A percentile compares a stretch with the other conserved stretches of the same genome.
Evolutionary conservation across 2,888 invertebrate species (phyloP).

Genomic region (Cephus sareptanus): DNA sequence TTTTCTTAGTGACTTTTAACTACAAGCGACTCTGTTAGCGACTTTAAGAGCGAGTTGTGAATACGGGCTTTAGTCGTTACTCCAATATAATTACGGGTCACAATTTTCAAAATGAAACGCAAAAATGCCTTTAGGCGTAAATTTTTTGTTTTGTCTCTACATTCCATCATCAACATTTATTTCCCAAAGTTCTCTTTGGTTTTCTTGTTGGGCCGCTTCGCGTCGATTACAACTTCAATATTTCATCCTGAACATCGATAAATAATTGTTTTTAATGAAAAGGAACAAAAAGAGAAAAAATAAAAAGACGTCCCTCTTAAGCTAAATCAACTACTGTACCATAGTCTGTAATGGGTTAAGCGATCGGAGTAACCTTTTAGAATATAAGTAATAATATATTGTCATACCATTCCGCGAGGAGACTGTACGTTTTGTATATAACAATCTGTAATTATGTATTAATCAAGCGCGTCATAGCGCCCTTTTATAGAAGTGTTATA

Average conservation of each 20-base stretch:
- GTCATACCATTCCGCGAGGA: conserved; percentile 59
- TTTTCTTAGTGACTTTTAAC: too few relatives aligned
- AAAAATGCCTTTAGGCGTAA: background rate
- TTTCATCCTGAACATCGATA: background rate
- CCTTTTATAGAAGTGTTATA: conserved; percentile 45
- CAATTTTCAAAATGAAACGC: background rate
- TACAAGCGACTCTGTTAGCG: too few relatives aligned
- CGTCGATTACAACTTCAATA: background rate
- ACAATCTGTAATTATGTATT: conserved; percentile 44
- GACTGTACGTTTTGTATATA: conserved; percentile 59
- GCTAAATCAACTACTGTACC: conserved; percentile 20
- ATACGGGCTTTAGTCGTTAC: background rate
- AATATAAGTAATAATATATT: conserved; percentile 20
- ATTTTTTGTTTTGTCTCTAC: background rate
- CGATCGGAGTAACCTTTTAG: conserved; percentile 19
- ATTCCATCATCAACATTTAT: background rate
- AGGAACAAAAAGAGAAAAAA: background rate
- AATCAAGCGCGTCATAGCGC: conserved; percentile 34
- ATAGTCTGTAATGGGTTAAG: conserved; percentile 24
- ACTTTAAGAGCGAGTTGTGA: too few relatives aligned
- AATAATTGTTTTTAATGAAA: background rate
- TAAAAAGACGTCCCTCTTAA: background rate
- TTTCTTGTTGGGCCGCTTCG: background rate
- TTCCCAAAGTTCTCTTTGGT: too few relatives aligned
- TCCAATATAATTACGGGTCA: background rate